phyloP scores from a whole-genome alignment of 2,888 invertebrate species.

The Melinaea menophilus region DNA sequence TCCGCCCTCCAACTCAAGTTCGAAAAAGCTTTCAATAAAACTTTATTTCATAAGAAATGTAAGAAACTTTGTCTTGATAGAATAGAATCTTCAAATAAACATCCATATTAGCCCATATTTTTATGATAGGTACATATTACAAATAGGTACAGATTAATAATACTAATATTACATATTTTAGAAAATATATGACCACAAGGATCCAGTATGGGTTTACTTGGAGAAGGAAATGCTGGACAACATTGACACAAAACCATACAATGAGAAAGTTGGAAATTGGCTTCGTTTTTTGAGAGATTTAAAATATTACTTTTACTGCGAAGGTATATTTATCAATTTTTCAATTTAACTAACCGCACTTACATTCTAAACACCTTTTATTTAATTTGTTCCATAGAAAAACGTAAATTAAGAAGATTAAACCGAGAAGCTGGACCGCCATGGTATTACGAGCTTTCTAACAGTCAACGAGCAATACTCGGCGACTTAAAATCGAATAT shows the following conservation, averaged over 20 bases:
- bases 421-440: slow-evolving; percentile 52
- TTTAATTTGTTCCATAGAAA: slow-evolving; percentile 36
- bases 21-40: too few relatives aligned
- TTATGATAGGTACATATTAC: not conserved
- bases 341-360: not conserved
- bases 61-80: too few relatives aligned
- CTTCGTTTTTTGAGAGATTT: slow-evolving; percentile 57
- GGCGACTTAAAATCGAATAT: slow-evolving; percentile 48
- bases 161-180: slow-evolving; percentile 28
- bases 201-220: slow-evolving; percentile 64
- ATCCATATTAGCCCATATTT: not conserved
- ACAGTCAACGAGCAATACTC: slow-evolving; percentile 50
- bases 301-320: slow-evolving; percentile 45
- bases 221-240: slow-evolving; percentile 63
- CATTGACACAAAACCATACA: slow-evolving; percentile 58
- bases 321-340: slow-evolving; percentile 43
- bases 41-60: too few relatives aligned
- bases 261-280: slow-evolving; percentile 64
- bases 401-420: slow-evolving; percentile 45
- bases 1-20: too few relatives aligned
- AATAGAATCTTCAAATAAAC: not conserved
- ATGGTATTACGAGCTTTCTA: slow-evolving; percentile 63
- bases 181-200: slow-evolving; percentile 54
- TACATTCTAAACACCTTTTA: not conserved
- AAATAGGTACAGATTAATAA: not conserved